Percentiles rank a stretch among this genome's conserved stretches.
These are phyloP conservation scores for Nyctereutes procyonoides DNA, from an alignment of 2,113 vertebrate species.

Conservation along the genomic window DNA sequence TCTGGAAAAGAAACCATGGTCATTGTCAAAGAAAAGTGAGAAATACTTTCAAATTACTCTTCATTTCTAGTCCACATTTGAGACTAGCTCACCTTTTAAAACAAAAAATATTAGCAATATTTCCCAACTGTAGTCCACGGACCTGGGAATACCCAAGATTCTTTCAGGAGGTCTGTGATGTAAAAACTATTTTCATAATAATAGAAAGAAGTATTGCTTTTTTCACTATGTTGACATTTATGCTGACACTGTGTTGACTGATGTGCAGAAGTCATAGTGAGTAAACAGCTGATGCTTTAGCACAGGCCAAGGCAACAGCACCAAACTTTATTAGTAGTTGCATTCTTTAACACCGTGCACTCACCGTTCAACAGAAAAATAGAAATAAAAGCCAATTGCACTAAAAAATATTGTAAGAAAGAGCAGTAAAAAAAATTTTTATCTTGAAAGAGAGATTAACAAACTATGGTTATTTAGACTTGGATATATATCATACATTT, in stretches of 20 bases:
- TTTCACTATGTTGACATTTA: neutral
- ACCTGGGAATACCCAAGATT: neutral
- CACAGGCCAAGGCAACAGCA: neutral
- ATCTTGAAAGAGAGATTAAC: neutral
- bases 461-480: neutral
- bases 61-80: neutral
- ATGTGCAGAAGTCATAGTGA: neutral
- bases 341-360: neutral
- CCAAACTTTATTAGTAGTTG: neutral
- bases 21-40: constrained; percentile 57
- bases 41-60: neutral
- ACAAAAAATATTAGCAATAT: constrained; percentile 32
- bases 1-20: constrained; percentile 66
- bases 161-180: neutral
- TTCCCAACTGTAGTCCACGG: neutral
- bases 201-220: neutral
- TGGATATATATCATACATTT: neutral
- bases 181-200: neutral
- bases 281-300: neutral
- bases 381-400: neutral
- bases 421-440: neutral
- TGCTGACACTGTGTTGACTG: neutral
- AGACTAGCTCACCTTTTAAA: constrained; percentile 31
- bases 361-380: constrained; percentile 10
- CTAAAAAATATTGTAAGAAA: neutral